Evolutionary conservation across 1,140 invertebrate genomes (phyloP).

Genomic region (Elymnias hypermnestra): DNA sequence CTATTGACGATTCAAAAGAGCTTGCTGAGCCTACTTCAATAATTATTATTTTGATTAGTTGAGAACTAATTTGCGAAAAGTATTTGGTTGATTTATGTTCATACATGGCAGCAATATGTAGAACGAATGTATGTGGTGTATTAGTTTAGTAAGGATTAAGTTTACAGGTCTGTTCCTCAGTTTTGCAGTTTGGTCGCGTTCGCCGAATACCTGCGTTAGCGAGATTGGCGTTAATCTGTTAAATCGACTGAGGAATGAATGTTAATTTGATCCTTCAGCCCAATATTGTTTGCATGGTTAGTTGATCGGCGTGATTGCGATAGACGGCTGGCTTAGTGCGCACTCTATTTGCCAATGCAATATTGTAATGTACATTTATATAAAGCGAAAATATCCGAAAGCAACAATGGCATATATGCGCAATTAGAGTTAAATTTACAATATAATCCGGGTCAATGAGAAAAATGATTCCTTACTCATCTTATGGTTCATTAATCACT

Average conservation of each 20-base stretch:
- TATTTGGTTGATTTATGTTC: too few species aligned
- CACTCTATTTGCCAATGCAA: neutral
- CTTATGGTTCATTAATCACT: too few species aligned
- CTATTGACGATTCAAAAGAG: too few species aligned
- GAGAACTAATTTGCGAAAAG: too few species aligned
- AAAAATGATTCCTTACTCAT: too few species aligned
- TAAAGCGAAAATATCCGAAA: too few species aligned
- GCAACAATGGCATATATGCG: too few species aligned
- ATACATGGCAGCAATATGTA: neutral
- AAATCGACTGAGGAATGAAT: conserved; percentile 51
- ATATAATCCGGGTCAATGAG: too few species aligned
- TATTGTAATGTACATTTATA: neutral
- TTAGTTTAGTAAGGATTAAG: conserved; percentile 59
- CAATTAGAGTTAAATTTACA: too few species aligned
- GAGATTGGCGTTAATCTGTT: conserved; percentile 61
- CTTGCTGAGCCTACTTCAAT: too few species aligned
- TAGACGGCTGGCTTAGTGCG: conserved; percentile 12
- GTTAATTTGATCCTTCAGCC: conserved; percentile 53
- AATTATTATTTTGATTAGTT: too few species aligned
- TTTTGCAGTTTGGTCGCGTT: conserved; percentile 41
- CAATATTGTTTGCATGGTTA: conserved; percentile 44
- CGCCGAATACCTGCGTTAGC: conserved; percentile 36
- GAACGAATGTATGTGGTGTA: conserved; percentile 44
- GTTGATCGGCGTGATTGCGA: conserved; percentile 25
- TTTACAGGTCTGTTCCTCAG: conserved; percentile 34